A percentile compares a stretch with the other conserved stretches of the same genome.
Conservation (phyloP, 2,888 invertebrate species). For the Orchesellides sinensis region DNA sequence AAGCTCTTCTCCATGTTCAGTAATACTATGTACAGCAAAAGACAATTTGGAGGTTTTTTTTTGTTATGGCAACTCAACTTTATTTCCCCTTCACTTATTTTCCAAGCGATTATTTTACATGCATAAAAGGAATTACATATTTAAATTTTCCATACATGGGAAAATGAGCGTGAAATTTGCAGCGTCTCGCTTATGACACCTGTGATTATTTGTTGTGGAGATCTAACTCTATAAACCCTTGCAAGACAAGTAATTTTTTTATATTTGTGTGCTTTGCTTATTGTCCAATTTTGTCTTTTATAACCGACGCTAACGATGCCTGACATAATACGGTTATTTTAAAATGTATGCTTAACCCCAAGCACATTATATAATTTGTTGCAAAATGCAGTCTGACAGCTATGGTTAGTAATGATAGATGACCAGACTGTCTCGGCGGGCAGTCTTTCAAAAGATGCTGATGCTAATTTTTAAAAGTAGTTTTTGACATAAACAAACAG, state of each 20-base stretch:
- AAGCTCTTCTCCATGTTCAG: no score
- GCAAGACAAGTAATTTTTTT: not conserved
- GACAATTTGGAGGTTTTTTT: no score
- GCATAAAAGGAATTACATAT: slow-evolving; percentile 54
- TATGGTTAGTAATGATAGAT: no score
- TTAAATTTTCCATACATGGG: slow-evolving; percentile 52
- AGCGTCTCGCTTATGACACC: slow-evolving; percentile 40
- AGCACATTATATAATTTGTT: no score
- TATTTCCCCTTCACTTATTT: slow-evolving; percentile 8
- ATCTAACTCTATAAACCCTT: not conserved
- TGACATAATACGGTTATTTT: slow-evolving; percentile 39
- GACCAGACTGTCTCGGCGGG: no score
- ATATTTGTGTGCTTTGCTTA: not conserved
- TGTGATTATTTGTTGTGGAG: no score
- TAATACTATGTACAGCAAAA: no score
- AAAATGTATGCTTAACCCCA: no score
- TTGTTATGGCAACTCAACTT: not conserved
- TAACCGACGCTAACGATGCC: slow-evolving; percentile 7
- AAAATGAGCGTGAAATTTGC: slow-evolving; percentile 61
- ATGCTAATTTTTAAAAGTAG: no score
- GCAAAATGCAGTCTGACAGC: no score
- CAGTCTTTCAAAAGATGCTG: no score
- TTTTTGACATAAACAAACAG: no score
- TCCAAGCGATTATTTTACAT: not conserved
- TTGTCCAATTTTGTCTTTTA: not conserved